Conservation (phyloP, 2,797 vertebrate genomes). For the Smutsia gigantea region DNA sequence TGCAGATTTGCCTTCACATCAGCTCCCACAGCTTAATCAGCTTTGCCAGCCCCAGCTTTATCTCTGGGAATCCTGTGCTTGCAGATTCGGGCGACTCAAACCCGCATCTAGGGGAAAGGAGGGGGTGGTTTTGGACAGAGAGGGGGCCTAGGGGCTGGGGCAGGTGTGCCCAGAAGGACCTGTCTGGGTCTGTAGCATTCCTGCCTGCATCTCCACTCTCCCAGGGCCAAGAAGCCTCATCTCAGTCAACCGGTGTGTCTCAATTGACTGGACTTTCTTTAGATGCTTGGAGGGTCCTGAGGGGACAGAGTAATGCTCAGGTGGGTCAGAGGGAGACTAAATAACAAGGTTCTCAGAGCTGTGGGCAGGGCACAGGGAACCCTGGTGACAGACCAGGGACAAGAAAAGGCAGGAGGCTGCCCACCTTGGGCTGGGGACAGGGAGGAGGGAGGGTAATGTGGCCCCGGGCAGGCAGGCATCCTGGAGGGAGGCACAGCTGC, state of each 20-base stretch:
- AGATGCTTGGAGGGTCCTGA: not conserved
- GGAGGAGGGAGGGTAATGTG: not conserved
- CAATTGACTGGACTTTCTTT: too few relatives aligned
- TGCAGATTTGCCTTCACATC: accelerated
- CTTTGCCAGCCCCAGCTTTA: too few relatives aligned
- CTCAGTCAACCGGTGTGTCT: not conserved
- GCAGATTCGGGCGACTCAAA: not conserved
- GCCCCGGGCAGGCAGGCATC: not conserved
- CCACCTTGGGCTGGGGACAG: not conserved
- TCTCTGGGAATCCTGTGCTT: not conserved
- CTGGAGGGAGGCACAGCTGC: not conserved
- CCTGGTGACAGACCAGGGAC: not conserved
- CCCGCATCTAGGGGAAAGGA: too few relatives aligned
- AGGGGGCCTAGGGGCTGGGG: not conserved
- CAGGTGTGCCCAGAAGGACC: not conserved
- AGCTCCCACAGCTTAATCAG: too few relatives aligned
- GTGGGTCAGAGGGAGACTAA: too few relatives aligned
- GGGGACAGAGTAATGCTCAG: not conserved
- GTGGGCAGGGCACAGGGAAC: not conserved
- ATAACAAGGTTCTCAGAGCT: not conserved
- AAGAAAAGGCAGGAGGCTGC: not conserved
- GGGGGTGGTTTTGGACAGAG: accelerated
- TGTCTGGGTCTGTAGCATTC: not conserved
- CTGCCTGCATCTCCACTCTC: too few relatives aligned
- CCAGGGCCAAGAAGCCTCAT: not conserved